Base-by-base conservation (phyloP, 2,797 vertebrate species). In the Hoplostethus atlanticus region DNA sequence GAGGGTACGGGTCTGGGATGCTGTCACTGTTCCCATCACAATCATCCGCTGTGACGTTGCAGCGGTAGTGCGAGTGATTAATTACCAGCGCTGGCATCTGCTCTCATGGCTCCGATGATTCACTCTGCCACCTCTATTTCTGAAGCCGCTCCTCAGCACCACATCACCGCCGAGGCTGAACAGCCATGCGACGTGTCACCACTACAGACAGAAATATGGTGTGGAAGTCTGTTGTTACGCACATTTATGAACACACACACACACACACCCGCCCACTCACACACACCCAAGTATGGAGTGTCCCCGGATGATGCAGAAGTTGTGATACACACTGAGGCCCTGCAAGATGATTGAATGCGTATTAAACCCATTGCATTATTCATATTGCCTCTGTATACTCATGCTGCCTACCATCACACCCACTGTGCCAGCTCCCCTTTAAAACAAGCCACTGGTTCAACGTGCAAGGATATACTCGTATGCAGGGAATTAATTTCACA, bases 101-200 rank as follows among this genome's bases (percentile, higher is more conserved):
- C 82, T 90, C 79, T 77, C 6, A 28, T 69, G 71, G 82, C 81
- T 55, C 58, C 16, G 10, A 48, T 87, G 86, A 90, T 71, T 91
- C 90, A 84, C 85, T 83, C 71, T 64, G 73, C 69, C 88, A 85
- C 87, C 84, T 89, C 87, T 90, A 89, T 90, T 89, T 84, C 80
- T 85, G 89, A 84, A 66, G 54, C 64, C 2, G 36, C 68, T 25
- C 48, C 68, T 77, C 52, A 2, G 77, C 79, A 73, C 64, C 73
- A 71, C 80, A 64, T 82, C 77, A 77, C 68, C 84, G 73, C 80
- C 34, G 50, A 16, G 28, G 63, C 80, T 68, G 51, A 66, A 64
- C 76, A 67, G 56, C 50, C 80, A 64, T 68, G 34, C 1, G 13
- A 69, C n/a, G 77, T 80, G 78, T 84, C 75, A 68, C 74, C 65